A percentile compares a stretch with the other conserved stretches of the same genome.
Evolutionary conservation across 2,113 vertebrate species (phyloP).

Genomic region (Colistium nudipinnis): DNA sequence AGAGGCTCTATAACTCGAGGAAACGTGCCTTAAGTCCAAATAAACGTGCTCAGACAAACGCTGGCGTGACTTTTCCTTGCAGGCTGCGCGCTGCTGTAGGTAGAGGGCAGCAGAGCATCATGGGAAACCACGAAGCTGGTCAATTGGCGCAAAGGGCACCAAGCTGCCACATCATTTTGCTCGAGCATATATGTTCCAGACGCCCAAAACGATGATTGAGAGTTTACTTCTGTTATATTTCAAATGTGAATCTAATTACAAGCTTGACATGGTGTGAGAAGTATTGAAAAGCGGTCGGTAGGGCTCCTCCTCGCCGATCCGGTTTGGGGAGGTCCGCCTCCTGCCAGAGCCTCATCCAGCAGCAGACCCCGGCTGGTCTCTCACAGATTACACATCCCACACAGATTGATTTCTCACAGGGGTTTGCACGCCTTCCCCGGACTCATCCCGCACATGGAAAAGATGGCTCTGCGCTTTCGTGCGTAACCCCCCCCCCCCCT

Average conservation of each 20-base stretch:
- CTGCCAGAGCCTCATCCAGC: conserved; percentile 35
- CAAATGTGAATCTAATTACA: too few species aligned
- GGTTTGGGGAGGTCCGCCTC: conserved; percentile 44
- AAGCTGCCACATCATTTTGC: not conserved
- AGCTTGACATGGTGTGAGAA: not conserved
- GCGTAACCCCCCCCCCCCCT: not conserved
- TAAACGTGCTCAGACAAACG: conserved; percentile 41
- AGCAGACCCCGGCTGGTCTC: conserved; percentile 51
- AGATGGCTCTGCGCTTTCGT: conserved; percentile 14
- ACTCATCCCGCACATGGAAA: conserved; percentile 6
- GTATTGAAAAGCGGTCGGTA: conserved; percentile 3
- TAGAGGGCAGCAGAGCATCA: conserved; percentile 47
- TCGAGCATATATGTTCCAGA: too few species aligned
- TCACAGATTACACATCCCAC: too few species aligned
- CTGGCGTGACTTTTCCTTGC: not conserved
- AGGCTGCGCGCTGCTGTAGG: not conserved
- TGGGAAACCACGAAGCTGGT: not conserved
- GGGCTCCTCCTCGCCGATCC: conserved; percentile 49
- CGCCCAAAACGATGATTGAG: too few species aligned
- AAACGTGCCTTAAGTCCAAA: conserved; percentile 67
- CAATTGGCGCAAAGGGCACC: not conserved
- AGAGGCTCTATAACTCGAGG: not conserved
- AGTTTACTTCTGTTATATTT: too few species aligned
- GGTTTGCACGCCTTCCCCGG: not conserved
- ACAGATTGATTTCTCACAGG: too few species aligned